These are phyloP conservation scores for Archivesica marissinica DNA, from an alignment of 1,140 invertebrate genomes.

Conservation along the genomic window DNA sequence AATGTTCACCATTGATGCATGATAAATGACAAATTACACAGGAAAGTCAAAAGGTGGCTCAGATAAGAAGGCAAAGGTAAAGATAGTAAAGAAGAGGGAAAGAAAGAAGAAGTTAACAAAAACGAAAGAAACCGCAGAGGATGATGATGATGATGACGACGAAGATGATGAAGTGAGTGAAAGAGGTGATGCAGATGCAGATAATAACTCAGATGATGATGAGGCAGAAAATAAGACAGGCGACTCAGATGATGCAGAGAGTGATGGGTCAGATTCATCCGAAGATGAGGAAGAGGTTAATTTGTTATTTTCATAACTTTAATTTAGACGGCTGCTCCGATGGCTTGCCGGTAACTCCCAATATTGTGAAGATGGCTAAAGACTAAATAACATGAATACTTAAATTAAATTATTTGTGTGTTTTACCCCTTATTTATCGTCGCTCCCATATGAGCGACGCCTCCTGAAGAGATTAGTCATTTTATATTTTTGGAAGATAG, in stretches of 20 bases:
- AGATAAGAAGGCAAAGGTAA: conserved; percentile 37
- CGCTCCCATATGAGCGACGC: no score
- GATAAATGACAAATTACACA: no score
- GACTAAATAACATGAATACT: no score
- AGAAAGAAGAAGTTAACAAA: conserved; percentile 65
- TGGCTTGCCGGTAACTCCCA: no score
- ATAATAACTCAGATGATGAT: conserved; percentile 62
- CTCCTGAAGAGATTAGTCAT: no score
- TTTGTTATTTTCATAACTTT: not conserved
- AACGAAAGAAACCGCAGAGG: conserved; percentile 65
- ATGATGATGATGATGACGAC: conserved; percentile 68
- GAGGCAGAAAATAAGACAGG: conserved; percentile 59
- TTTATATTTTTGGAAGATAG: no score
- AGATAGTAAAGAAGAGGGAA: conserved; percentile 62
- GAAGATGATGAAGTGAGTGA: conserved; percentile 68
- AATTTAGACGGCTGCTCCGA: not conserved
- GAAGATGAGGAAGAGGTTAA: not conserved
- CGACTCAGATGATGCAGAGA: not conserved
- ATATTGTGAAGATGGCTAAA: no score
- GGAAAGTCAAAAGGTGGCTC: conserved; percentile 25
- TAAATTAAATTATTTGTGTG: no score
- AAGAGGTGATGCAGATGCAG: conserved; percentile 82
- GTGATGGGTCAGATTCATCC: conserved; percentile 3
- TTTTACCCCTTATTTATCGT: no score
- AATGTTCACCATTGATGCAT: no score